Evolutionary conservation across 2,797 vertebrate genomes (phyloP).

Genomic region (Aselliscus stoliczkanus): DNA sequence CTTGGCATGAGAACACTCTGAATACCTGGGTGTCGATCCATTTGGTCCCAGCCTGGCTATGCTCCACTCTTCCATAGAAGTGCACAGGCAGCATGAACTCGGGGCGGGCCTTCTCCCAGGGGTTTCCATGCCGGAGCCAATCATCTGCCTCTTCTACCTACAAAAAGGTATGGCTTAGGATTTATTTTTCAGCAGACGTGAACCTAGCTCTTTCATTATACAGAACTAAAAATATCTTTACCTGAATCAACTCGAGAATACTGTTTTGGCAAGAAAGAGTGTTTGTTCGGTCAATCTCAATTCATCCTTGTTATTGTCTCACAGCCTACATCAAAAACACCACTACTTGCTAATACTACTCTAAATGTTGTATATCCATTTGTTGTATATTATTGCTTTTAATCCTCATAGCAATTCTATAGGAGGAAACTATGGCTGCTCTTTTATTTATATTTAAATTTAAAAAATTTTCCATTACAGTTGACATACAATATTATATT

Average conservation of each 20-base stretch:
- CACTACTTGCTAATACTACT: not conserved
- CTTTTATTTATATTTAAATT: not conserved
- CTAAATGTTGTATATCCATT: too few species aligned
- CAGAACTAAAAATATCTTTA: not conserved
- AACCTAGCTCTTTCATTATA: not conserved
- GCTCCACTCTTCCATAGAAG: conserved; percentile 93
- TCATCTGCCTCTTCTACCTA: conserved; percentile 97
- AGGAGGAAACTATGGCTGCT: not conserved
- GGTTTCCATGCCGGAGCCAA: conserved; percentile 96
- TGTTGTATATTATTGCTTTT: not conserved
- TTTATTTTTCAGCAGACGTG: not conserved
- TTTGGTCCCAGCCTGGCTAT: conserved; percentile 82
- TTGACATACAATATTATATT: too few species aligned
- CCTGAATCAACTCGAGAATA: not conserved
- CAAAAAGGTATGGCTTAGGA: not conserved
- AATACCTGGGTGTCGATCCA: conserved; percentile 95
- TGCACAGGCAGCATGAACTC: conserved; percentile 98
- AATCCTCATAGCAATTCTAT: not conserved
- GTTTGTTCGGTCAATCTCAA: not conserved
- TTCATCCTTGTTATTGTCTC: not conserved
- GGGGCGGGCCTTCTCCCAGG: conserved; percentile 97
- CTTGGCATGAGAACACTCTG: rapidly evolving
- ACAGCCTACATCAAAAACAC: not conserved
- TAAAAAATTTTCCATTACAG: too few species aligned
- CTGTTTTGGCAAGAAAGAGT: not conserved